Percentiles rank a stretch among this genome's conserved stretches.
Conservation (phyloP, 2,888 invertebrate species). For the Tetragonula carbonaria region DNA sequence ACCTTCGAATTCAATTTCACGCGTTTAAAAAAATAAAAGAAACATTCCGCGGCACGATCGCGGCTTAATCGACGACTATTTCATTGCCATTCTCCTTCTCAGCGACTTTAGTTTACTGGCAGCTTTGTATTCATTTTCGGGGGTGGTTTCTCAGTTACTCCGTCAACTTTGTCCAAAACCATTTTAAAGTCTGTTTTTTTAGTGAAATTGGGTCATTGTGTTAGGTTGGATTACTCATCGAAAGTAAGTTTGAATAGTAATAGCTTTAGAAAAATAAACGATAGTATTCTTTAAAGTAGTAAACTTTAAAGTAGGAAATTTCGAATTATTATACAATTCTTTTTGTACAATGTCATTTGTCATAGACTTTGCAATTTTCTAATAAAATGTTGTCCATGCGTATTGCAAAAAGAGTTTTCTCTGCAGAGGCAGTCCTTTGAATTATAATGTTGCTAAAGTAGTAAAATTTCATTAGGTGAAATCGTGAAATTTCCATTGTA, state of each 20-base stretch:
- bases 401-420: neutral
- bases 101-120: neutral
- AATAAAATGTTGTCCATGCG: neutral
- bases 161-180: neutral
- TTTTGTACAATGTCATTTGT: neutral
- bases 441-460: neutral
- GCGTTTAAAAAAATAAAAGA: conserved; percentile 22
- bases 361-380: neutral
- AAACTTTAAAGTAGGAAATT: neutral
- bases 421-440: neutral
- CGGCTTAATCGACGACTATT: neutral
- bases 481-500: neutral
- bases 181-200: neutral
- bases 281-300: neutral
- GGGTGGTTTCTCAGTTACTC: too few species aligned
- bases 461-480: neutral
- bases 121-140: neutral
- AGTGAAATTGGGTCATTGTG: neutral
- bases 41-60: conserved; percentile 22
- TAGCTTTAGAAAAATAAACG: neutral
- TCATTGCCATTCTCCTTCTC: neutral
- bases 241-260: neutral
- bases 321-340: neutral
- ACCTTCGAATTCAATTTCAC: conserved; percentile 54
- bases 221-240: neutral